Evolutionary conservation across 2,113 vertebrate genomes (phyloP).

Genomic region (Xenopus borealis): DNA sequence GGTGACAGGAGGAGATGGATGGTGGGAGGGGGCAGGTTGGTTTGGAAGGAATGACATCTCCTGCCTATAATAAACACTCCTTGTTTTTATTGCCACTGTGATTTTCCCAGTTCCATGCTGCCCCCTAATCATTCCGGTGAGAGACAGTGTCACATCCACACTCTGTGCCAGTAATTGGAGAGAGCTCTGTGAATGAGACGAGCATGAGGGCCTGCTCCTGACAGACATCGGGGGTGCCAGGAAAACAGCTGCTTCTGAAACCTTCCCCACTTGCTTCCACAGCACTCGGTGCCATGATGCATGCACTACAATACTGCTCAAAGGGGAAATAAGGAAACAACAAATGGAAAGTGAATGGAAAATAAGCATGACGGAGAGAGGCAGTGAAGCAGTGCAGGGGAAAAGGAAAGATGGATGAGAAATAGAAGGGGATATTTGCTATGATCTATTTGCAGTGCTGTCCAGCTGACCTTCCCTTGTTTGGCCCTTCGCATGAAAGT

Average conservation of each 20-base stretch:
- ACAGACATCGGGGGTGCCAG: conserved; percentile 42
- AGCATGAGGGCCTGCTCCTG: conserved; percentile 41
- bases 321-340: neutral
- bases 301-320: conserved; percentile 29
- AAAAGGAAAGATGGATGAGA: neutral
- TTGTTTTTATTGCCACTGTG: conserved; percentile 46
- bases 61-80: conserved; percentile 43
- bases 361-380: neutral
- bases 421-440: neutral
- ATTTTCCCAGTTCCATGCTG: conserved; percentile 47
- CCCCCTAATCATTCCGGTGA: conserved; percentile 42
- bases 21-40: conserved; percentile 20
- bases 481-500: too few species aligned
- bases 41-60: conserved; percentile 34
- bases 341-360: neutral
- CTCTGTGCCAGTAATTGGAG: conserved; percentile 44
- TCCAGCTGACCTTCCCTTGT: too few species aligned
- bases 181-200: conserved; percentile 43
- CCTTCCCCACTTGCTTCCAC: conserved; percentile 39
- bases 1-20: conserved; percentile 30
- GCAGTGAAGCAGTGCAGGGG: neutral
- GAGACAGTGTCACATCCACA: conserved; percentile 44
- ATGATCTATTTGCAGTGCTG: too few species aligned
- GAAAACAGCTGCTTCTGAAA: conserved; percentile 39
- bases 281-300: conserved; percentile 48